Percentiles rank a stretch among this genome's conserved stretches.
These are phyloP conservation scores for Sander lucioperca DNA, from an alignment of 2,113 vertebrate species.

Conservation along the genomic window DNA sequence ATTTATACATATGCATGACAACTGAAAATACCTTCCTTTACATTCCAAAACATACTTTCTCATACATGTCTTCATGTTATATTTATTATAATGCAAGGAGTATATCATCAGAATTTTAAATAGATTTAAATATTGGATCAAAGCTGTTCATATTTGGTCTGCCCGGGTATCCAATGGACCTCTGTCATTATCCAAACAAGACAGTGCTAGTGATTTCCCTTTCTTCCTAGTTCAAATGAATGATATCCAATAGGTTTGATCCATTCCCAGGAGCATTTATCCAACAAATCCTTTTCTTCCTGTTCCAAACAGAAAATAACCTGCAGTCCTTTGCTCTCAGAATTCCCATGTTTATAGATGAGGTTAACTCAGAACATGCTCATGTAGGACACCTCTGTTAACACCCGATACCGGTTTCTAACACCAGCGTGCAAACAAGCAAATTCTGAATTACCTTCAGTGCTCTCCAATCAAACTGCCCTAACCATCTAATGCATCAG, in stretches of 20 bases:
- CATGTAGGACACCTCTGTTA: constrained; percentile 32
- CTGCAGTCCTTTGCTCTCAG: constrained; percentile 17
- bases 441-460: constrained; percentile 50
- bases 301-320: constrained; percentile 43
- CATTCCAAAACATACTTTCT: not conserved
- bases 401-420: constrained; percentile 19
- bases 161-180: constrained; percentile 14
- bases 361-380: constrained; percentile 39
- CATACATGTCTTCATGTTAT: not conserved
- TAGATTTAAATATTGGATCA: constrained; percentile 24
- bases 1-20: not conserved
- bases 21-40: not conserved
- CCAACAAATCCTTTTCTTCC: constrained; percentile 29
- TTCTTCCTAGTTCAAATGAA: constrained; percentile 62
- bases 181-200: constrained; percentile 54
- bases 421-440: constrained; percentile 37
- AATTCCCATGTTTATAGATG: constrained; percentile 42
- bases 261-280: constrained; percentile 35
- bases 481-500: too few relatives aligned
- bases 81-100: not conserved
- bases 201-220: constrained; percentile 25
- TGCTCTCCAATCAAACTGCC: constrained; percentile 34
- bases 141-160: constrained; percentile 25
- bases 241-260: constrained; percentile 54
- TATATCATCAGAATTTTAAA: not conserved